Evolutionary conservation across 2,113 vertebrate species (phyloP).

Genomic region (Petaurus breviceps): DNA sequence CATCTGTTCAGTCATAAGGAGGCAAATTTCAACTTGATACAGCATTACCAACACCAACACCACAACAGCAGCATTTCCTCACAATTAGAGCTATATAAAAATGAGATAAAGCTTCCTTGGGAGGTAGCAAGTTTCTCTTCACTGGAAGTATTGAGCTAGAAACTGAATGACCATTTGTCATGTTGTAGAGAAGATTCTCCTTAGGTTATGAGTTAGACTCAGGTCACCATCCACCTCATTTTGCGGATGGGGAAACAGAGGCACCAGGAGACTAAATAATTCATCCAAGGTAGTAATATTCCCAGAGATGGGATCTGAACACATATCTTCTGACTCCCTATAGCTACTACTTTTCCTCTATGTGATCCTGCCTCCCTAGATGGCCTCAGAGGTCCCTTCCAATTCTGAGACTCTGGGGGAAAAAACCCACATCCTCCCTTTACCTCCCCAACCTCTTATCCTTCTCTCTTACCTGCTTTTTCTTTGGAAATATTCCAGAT

Average conservation of each 20-base stretch:
- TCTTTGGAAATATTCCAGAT: background rate
- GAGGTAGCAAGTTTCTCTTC: background rate
- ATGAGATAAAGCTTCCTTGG: background rate
- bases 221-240: background rate
- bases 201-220: background rate
- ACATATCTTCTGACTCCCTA: background rate
- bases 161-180: background rate
- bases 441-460: background rate
- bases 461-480: background rate
- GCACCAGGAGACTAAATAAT: background rate
- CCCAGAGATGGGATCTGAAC: background rate
- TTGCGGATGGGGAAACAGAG: background rate
- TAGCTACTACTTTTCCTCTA: background rate
- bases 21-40: background rate
- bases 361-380: background rate
- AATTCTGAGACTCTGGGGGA: background rate
- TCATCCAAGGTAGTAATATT: background rate
- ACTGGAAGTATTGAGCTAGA: background rate
- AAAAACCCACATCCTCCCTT: background rate
- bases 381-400: background rate
- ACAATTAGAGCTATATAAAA: background rate
- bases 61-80: background rate
- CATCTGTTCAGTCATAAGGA: background rate
- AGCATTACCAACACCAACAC: background rate
- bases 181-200: background rate